A percentile compares a stretch with the other conserved stretches of the same genome.
Evolutionary conservation across 2,888 invertebrate genomes (phyloP).

Genomic region (Blera fallax): DNA sequence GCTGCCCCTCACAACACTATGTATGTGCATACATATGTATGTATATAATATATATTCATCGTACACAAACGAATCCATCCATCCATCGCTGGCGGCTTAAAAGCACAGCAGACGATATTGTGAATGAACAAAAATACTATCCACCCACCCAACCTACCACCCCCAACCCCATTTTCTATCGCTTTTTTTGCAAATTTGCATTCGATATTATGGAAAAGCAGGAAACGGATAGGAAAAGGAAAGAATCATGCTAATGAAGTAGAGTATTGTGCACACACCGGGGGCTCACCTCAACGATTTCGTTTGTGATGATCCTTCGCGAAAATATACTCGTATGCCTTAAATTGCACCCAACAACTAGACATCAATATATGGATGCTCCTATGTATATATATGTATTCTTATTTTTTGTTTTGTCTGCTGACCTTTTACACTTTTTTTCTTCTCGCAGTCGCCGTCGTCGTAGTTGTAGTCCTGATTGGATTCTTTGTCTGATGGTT

Average conservation of each 20-base stretch:
- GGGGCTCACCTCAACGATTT: neutral
- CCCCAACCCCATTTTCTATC: slow-evolving; percentile 32
- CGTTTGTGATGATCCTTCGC: slow-evolving; percentile 21
- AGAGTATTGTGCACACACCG: slow-evolving; percentile 10
- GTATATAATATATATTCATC: neutral
- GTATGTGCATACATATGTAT: too few species aligned
- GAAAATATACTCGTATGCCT: slow-evolving; percentile 26
- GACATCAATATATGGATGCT: slow-evolving; percentile 58
- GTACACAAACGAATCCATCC: neutral
- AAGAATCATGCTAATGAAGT: slow-evolving; percentile 3
- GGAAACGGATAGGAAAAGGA: slow-evolving; percentile 1
- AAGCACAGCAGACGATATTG: slow-evolving; percentile 35
- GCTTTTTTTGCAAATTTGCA: slow-evolving; percentile 8
- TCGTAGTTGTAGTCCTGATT: slow-evolving; percentile 35
- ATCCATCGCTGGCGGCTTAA: slow-evolving; percentile 23
- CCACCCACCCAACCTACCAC: slow-evolving; percentile 53
- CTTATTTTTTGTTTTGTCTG: slow-evolving; percentile 75
- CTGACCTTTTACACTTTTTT: slow-evolving; percentile 80
- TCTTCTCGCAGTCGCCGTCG: slow-evolving; percentile 64
- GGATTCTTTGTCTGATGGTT: slow-evolving; percentile 71
- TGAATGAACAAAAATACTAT: slow-evolving; percentile 65
- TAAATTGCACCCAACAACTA: slow-evolving; percentile 45
- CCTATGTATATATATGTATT: slow-evolving; percentile 45
- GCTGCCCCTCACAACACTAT: neutral
- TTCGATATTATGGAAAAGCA: slow-evolving; percentile 13